Conservation (phyloP, 2,113 vertebrate genomes). For the Calidris pygmaea region DNA sequence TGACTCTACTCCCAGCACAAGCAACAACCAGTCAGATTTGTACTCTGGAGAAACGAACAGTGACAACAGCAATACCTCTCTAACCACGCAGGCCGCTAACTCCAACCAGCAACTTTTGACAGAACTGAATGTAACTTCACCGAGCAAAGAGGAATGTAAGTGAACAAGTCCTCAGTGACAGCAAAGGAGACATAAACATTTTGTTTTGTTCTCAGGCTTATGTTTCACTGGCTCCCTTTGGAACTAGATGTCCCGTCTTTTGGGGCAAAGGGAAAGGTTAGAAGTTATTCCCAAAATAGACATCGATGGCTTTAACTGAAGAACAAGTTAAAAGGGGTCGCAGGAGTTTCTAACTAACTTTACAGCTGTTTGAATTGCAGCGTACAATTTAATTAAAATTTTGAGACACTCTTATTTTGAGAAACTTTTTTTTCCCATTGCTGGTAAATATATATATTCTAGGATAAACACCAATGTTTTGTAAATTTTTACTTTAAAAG, state of each 20-base stretch:
- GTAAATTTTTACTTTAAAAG: neutral
- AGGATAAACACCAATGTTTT: neutral
- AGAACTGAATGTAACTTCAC: constrained; percentile 86
- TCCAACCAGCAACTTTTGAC: constrained; percentile 86
- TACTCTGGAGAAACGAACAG: constrained; percentile 91
- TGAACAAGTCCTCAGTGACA: neutral
- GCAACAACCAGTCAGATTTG: constrained; percentile 90
- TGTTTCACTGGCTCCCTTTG: neutral
- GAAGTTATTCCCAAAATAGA: neutral
- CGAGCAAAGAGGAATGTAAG: constrained; percentile 91
- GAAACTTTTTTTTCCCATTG: neutral
- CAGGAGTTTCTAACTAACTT: neutral
- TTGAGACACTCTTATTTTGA: neutral
- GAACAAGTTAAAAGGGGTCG: neutral
- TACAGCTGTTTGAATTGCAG: neutral
- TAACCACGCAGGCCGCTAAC: constrained; percentile 82
- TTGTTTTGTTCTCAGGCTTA: neutral
- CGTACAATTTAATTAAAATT: neutral
- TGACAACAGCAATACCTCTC: constrained; percentile 91
- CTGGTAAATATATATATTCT: neutral
- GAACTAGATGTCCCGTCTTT: neutral
- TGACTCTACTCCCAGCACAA: constrained; percentile 90
- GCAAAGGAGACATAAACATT: neutral
- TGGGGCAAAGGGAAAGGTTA: neutral
- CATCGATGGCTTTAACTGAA: neutral